Percentiles rank a stretch among this genome's conserved stretches.
These are phyloP conservation scores for Galaxias olidus DNA, from an alignment of 2,797 vertebrate species.

Conservation along the genomic window DNA sequence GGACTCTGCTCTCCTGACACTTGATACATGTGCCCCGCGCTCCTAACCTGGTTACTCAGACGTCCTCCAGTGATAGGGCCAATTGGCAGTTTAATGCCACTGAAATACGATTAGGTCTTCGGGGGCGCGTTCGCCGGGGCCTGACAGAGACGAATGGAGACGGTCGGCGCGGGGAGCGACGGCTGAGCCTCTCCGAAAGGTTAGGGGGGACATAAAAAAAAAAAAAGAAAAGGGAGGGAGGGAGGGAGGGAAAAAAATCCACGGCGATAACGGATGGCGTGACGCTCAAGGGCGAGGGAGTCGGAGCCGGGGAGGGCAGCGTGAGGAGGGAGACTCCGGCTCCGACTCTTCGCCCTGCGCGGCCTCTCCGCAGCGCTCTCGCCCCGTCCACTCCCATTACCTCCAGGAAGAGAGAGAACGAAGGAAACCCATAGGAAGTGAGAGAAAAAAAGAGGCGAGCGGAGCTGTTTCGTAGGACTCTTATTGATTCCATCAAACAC, in stretches of 20 bases:
- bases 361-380: too few species aligned
- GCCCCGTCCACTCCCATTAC: slow-evolving; percentile 36
- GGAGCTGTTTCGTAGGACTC: background rate
- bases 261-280: slow-evolving; percentile 52
- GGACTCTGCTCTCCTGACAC: slow-evolving; percentile 60
- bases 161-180: slow-evolving; percentile 58
- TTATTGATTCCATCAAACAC: background rate
- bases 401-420: background rate
- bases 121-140: slow-evolving; percentile 41
- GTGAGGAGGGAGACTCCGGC: slow-evolving; percentile 25
- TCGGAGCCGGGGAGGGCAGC: slow-evolving; percentile 42
- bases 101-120: slow-evolving; percentile 76
- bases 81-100: slow-evolving; percentile 73
- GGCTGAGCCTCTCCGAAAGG: slow-evolving; percentile 66
- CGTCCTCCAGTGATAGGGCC: slow-evolving; percentile 62
- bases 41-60: slow-evolving; percentile 71
- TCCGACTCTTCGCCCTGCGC: too few species aligned
- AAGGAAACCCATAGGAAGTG: background rate
- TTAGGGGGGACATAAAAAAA: slow-evolving; percentile 67
- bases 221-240: too few species aligned
- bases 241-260: slow-evolving; percentile 45
- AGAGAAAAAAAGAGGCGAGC: slow-evolving; percentile 10
- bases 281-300: slow-evolving; percentile 56
- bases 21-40: slow-evolving; percentile 69
- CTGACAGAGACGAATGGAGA: slow-evolving; percentile 75